Evolutionary conservation across 2,888 invertebrate genomes (phyloP).

Genomic region (Apotomis betuletana): DNA sequence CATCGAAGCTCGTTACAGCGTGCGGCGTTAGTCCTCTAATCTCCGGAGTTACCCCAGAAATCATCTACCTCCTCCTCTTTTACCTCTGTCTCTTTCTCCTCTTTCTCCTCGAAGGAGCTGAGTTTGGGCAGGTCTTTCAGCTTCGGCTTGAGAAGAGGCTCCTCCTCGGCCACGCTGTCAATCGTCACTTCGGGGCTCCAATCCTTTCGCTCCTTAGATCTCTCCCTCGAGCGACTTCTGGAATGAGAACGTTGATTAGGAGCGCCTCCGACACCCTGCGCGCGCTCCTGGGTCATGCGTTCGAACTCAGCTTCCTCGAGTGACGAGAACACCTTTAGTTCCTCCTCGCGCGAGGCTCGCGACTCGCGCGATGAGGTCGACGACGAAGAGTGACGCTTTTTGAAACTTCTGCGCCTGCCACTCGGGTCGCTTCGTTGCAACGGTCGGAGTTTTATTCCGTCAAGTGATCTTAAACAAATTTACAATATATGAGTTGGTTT

Average conservation of each 20-base stretch:
- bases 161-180: constrained; percentile 60
- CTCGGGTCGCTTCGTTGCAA: constrained; percentile 85
- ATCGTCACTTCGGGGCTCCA: constrained; percentile 63
- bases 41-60: constrained; percentile 77
- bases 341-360: constrained; percentile 85
- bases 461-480: constrained; percentile 85
- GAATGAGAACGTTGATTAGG: constrained; percentile 82
- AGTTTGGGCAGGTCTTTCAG: constrained; percentile 67
- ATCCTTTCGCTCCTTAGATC: constrained; percentile 65
- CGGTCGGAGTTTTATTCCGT: constrained; percentile 86
- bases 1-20: constrained; percentile 65
- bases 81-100: constrained; percentile 70
- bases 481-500: constrained; percentile 70
- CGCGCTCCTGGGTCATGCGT: constrained; percentile 61
- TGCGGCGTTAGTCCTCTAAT: constrained; percentile 69
- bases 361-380: constrained; percentile 85
- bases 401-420: constrained; percentile 84
- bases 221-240: constrained; percentile 81
- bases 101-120: constrained; percentile 75
- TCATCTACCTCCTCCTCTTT: constrained; percentile 65
- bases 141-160: constrained; percentile 47
- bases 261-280: constrained; percentile 67
- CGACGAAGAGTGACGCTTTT: constrained; percentile 84
- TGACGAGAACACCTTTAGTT: constrained; percentile 85
- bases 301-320: constrained; percentile 85